Base-by-base conservation (phyloP, 2,113 vertebrate genomes). In the Aegotheles bennettii region DNA sequence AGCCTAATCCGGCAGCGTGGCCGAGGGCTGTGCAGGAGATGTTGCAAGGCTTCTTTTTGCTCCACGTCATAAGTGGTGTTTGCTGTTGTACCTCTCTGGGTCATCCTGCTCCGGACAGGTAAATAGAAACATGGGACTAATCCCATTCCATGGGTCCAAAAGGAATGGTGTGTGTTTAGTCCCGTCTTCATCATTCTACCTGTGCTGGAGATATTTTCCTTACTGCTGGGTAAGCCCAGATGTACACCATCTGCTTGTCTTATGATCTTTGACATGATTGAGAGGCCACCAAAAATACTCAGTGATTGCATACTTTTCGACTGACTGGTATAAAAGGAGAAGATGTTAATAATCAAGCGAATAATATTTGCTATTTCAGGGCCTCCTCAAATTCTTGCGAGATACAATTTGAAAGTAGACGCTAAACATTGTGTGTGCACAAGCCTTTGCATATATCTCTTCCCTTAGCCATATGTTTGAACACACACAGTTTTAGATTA, bases 241-340 rank as follows among this genome's bases (percentile, higher is more conserved):
- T 97, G 96, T 96, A 96, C 95, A 87, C 96, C 96, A 97, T 97
- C 96, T 97, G 96, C 80, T 97, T 96, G 92, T 95, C 95, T 96
- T 95, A 88, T 92, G 95, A 96, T 96, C 96, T 97, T 96, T 96
- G 95, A 96, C 95, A 94, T 97, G 95, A 96, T 97, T 96, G 96
- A 97, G 95, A 94, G 95, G 95, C 94, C 95, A 96, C 96, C 96
- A 95, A 92, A 97, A 96, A 97, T 96, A 97, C 92, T 86, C 92
- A 48, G 88, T 75, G 90, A 96, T 94, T 91, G 94, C 95, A 96
- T 97, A 96, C 83, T 92, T 96, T 96, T 94, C 84, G 35, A 96
- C 96, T 95, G 95, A 87, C 88, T 95, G 95, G 89, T 95, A 96
- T 75, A 92, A 92, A 92, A 90, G 86, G 83, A 89, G 94, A 97